phyloP scores from a whole-genome alignment of 2,888 invertebrate species.

The Aricia artaxerxes region DNA sequence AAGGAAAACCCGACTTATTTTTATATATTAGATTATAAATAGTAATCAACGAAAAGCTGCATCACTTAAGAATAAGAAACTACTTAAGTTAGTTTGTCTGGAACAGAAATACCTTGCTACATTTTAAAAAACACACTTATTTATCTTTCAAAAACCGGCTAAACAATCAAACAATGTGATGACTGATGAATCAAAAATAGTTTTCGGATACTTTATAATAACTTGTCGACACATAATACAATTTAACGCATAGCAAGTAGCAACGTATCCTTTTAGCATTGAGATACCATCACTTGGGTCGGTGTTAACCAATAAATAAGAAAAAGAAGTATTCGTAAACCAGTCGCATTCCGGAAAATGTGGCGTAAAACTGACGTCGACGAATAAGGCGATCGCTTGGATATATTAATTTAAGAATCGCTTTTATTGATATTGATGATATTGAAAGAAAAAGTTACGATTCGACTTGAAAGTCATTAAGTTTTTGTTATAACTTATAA shows the following conservation, averaged over 20 bases:
- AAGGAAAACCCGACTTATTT: too few relatives aligned
- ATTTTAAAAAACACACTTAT: too few relatives aligned
- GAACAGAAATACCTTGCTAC: too few relatives aligned
- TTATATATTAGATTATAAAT: too few relatives aligned
- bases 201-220: neutral
- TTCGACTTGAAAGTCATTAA: neutral
- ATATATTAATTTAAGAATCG: conserved; percentile 14
- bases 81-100: too few relatives aligned
- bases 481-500: neutral
- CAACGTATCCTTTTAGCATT: neutral
- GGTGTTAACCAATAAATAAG: conserved; percentile 21
- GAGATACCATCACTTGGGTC: neutral
- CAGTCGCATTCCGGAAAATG: conserved; percentile 20
- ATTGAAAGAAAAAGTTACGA: conserved; percentile 3
- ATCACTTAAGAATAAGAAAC: too few relatives aligned
- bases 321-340: conserved; percentile 4
- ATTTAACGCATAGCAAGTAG: neutral
- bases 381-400: conserved; percentile 1
- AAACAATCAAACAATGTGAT: neutral
- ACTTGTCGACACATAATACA: neutral
- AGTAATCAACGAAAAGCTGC: too few relatives aligned
- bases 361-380: conserved; percentile 16
- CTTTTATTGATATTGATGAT: conserved; percentile 8
- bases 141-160: too few relatives aligned
- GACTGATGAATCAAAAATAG: neutral